Percentiles rank a stretch among this genome's conserved stretches.
phyloP scores from a whole-genome alignment of 1,140 invertebrate genomes.

The Probaryconus sp. region DNA sequence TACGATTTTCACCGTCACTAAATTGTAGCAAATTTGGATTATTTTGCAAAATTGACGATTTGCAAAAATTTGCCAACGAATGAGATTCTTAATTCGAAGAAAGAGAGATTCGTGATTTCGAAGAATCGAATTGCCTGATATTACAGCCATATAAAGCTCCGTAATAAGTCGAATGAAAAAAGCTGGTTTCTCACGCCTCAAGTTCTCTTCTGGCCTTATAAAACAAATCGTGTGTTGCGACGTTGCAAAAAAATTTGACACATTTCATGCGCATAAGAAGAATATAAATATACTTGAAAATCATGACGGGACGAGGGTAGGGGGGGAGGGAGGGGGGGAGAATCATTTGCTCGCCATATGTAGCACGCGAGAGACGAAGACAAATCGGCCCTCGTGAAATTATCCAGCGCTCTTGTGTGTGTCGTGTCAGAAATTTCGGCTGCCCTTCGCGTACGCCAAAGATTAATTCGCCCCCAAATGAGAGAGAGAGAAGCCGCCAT shows the following conservation, averaged over 20 bases:
- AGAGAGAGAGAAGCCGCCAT: too few species aligned
- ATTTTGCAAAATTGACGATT: too few species aligned
- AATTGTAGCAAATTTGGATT: too few species aligned
- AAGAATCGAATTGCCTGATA: too few species aligned
- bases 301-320: too few species aligned
- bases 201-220: background rate
- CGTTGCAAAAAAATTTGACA: slow-evolving; percentile 16
- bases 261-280: slow-evolving; percentile 12
- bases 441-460: slow-evolving; percentile 27
- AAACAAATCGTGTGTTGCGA: background rate
- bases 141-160: too few species aligned
- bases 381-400: slow-evolving; percentile 37
- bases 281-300: slow-evolving; percentile 31
- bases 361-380: slow-evolving; percentile 37
- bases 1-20: too few species aligned
- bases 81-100: too few species aligned
- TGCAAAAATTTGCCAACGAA: too few species aligned
- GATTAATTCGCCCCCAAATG: slow-evolving; percentile 44
- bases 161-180: too few species aligned
- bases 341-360: slow-evolving; percentile 55
- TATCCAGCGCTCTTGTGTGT: slow-evolving; percentile 29
- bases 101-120: too few species aligned
- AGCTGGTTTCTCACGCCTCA: slow-evolving; percentile 30
- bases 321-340: too few species aligned
- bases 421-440: slow-evolving; percentile 23